phyloP scores from a whole-genome alignment of 2,113 vertebrate species.

The Nipponia nippon region DNA sequence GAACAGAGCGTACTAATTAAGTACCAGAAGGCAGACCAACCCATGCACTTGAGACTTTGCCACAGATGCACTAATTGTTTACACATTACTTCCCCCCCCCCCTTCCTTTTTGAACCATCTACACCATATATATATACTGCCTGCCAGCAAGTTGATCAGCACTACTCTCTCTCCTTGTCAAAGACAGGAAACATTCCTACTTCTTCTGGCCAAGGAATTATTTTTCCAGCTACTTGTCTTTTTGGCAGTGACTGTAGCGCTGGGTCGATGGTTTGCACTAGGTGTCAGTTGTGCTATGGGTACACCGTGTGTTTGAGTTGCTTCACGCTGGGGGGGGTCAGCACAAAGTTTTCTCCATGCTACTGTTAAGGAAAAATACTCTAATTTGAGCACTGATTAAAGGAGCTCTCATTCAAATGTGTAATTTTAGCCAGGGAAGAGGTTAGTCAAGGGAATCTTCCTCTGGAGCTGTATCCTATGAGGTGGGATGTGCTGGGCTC shows the following conservation, averaged over 20 bases:
- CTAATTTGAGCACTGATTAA: not conserved
- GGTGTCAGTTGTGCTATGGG: not conserved
- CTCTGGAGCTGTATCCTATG: not conserved
- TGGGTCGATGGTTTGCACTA: not conserved
- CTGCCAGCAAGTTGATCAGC: not conserved
- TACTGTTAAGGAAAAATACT: not conserved
- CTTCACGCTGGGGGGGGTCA: not conserved
- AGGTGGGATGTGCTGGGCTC: not conserved
- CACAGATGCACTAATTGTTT: constrained; percentile 3
- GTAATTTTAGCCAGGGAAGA: not conserved
- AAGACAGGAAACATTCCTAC: not conserved
- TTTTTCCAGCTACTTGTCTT: not conserved
- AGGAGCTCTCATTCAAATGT: not conserved
- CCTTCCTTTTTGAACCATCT: not conserved
- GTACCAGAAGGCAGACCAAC: constrained; percentile 11
- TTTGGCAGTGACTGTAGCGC: not conserved
- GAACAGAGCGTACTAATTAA: not conserved
- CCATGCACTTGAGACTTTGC: not conserved
- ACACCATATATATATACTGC: not conserved
- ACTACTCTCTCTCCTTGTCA: not conserved
- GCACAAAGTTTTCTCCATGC: not conserved
- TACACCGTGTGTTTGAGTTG: fast-evolving
- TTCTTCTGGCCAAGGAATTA: not conserved
- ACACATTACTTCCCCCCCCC: fast-evolving
- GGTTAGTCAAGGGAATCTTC: not conserved